Evolutionary conservation across 2,113 vertebrate species (phyloP), one percentile per base, ranked within the genome.

Genomic region (Erpornis zantholeuca): DNA sequence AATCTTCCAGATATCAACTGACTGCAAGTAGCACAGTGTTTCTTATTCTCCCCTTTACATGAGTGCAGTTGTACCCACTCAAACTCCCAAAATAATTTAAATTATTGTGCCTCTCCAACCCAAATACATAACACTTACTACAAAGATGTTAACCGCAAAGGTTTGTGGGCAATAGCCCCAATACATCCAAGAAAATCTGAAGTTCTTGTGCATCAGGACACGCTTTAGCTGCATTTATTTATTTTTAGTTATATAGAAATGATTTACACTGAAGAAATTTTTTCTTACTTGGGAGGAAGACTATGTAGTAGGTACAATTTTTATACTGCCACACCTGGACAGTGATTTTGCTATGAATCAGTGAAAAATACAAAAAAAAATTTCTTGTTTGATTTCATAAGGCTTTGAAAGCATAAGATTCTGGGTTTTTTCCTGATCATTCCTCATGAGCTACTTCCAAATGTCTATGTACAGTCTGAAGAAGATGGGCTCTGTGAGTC

Each of bases 181-280:
- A 56, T 23, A 69, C 2, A 50, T 12, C 9, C 1, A 5, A 75
- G 15, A 36, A 52, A 47, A 56, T 17, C 2, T 28, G 7, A 21
- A 45, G 12, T 49, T 61, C 17, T 44, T 50, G 25, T 27, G 12
- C 12, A 6, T 3, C 29, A 59, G 9, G 9, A 35, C 15, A 33
- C 18, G 4, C 3, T 38, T 80, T 73, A 56, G 1, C 4, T 80
- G 6, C 2, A 71, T 54, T 38, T 19, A 35, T 44, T 47, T 86
- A 23, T 28, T 52, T 81, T 45, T 60, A n/a, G 3, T 21, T 35
- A 7, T 9, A 57, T 10, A 76, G 11, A 59, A 64, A 68, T 77
- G 0, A 42, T 42, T 4, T 56, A n/a, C 2, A 15, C 22, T 49
- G 11, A 50, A 45, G 1, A 25, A 10, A 0, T 3, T 85, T 66